Evolutionary conservation across 1,140 invertebrate genomes (phyloP).

Genomic region (Phymastichus coffea): DNA sequence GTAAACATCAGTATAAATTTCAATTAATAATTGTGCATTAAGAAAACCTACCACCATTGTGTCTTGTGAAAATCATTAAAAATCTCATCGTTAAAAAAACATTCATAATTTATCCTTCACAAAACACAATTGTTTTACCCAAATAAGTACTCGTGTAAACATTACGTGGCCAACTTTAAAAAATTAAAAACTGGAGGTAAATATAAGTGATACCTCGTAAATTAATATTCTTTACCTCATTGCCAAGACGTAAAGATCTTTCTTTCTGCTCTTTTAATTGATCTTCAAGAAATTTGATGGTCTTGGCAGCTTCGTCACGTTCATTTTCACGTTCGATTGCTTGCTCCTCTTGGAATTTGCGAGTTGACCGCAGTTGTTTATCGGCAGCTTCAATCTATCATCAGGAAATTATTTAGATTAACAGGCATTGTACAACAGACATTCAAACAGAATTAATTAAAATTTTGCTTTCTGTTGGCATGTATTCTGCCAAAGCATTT

Average conservation of each 20-base stretch:
- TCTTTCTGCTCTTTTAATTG: too few species aligned
- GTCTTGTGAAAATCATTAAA: background rate
- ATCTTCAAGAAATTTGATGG: slow-evolving; percentile 62
- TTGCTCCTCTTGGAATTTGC: slow-evolving; percentile 78
- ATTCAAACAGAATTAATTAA: too few species aligned
- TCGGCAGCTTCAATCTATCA: slow-evolving; percentile 77
- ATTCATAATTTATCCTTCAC: background rate
- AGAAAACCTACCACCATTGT: slow-evolving; percentile 7
- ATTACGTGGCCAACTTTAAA: too few species aligned
- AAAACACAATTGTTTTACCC: background rate
- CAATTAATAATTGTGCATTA: too few species aligned
- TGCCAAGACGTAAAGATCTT: too few species aligned
- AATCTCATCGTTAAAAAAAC: background rate
- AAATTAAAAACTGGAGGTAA: too few species aligned
- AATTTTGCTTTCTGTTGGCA: too few species aligned
- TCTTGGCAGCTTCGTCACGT: slow-evolving; percentile 71
- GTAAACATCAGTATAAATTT: too few species aligned
- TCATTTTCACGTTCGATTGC: slow-evolving; percentile 75
- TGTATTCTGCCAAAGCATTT: too few species aligned
- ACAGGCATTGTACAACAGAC: too few species aligned
- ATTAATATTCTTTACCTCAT: background rate
- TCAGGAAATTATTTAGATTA: too few species aligned
- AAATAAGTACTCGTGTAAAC: background rate
- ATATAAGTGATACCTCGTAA: too few species aligned
- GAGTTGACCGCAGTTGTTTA: slow-evolving; percentile 71